Evolutionary conservation across 2,113 vertebrate genomes (phyloP).

Genomic region (Salvelinus fontinalis): DNA sequence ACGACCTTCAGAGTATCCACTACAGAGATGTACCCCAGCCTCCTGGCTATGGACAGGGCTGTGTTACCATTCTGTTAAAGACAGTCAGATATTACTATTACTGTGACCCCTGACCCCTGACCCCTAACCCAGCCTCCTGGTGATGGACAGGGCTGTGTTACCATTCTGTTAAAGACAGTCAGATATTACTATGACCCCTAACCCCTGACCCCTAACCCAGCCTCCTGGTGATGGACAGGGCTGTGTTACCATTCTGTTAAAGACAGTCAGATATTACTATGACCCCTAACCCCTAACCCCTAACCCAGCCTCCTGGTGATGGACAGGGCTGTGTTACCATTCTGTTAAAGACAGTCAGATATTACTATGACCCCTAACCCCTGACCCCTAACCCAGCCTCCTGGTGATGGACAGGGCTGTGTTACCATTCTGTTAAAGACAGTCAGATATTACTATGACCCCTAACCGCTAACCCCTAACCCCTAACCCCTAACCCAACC

Average conservation of each 20-base stretch:
- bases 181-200: not conserved
- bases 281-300: conserved; percentile 52
- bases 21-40: conserved; percentile 97
- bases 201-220: conserved; percentile 80
- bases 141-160: conserved; percentile 92
- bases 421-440: conserved; percentile 86
- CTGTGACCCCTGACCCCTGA: too few relatives aligned
- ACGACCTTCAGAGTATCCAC: conserved; percentile 95
- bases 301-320: conserved; percentile 88
- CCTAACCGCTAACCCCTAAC: too few relatives aligned
- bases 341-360: conserved; percentile 69
- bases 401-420: conserved; percentile 93
- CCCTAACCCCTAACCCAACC: conserved; percentile 74
- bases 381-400: conserved; percentile 83
- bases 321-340: conserved; percentile 94
- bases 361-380: not conserved
- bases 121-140: conserved; percentile 42
- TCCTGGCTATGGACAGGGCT: conserved; percentile 89
- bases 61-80: conserved; percentile 90
- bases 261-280: not conserved
- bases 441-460: not conserved
- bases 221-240: conserved; percentile 89
- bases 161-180: conserved; percentile 80
- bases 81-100: not conserved
- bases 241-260: conserved; percentile 92